Evolutionary conservation across 2,888 invertebrate species (phyloP), one percentile per base, ranked within the genome.

Genomic region (Polydrusus pterygomalis): DNA sequence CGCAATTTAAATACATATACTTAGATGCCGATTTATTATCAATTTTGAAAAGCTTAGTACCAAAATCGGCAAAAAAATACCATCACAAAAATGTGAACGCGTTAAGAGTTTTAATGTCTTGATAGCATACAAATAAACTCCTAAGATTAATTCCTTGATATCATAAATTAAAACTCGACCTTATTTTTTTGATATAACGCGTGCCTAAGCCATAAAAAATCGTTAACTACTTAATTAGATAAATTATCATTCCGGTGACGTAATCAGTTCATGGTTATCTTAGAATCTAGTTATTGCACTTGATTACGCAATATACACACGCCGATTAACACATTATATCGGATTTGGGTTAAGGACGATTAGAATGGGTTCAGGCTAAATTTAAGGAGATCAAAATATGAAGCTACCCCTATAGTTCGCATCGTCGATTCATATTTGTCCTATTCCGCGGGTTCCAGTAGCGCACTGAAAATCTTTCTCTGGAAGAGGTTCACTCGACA

Each of bases 181-280:
- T 13, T 43, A 43, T 43, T 43, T 34, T 34, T 34, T 43, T n/a
- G 43, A 43, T 43, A 43, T 13, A 43, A 43, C 43, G 43, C 58
- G 58, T 38, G 58, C 58, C 58, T 10, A 1, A 9, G n/a, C 15
- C 56, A 60, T 60, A 60, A 60, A 60, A 60, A 60, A 40, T 38
- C 38, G 58, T 60, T 60, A 40, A 60, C 17, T 60, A 60, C 43
- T 43, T 40, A 68, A 68, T 68, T 68, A 68, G 68, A 51, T 68
- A 68, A 56, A 72, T 77, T 77, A 74, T 69, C 70, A 74, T 77
- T 77, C 74, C 9, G 67, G 60, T 74, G 74, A 73, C 73, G 74
- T 67, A 77, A 70, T 71, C 70, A 60, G 77, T 70, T 54, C 77
- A 77, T 65, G 77, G 77, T 77, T 73, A 77, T 77, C 77, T 74